Percentiles rank a stretch among this genome's conserved stretches.
Conservation (phyloP, 2,888 invertebrate species). For the Meteorus colon region DNA sequence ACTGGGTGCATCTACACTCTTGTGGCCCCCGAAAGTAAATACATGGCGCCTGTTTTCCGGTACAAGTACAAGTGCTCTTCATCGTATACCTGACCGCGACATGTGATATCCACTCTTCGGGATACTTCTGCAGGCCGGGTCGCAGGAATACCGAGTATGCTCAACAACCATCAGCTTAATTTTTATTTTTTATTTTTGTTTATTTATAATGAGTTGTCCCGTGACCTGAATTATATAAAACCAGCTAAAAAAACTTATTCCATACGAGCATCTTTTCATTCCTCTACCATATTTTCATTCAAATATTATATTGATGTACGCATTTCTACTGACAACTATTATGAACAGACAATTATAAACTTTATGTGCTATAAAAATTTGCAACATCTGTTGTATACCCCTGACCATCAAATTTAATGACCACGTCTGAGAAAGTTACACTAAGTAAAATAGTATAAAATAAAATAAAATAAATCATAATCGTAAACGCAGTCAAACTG, state of each 20-base stretch:
- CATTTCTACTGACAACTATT: not conserved
- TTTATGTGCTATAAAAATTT: not conserved
- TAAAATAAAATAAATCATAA: slow-evolving; percentile 19
- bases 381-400: not conserved
- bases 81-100: slow-evolving; percentile 37
- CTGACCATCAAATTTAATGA: not conserved
- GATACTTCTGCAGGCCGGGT: slow-evolving; percentile 5
- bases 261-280: not conserved
- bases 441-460: not conserved
- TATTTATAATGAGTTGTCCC: not conserved
- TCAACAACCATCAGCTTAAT: not conserved
- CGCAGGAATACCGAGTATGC: not conserved
- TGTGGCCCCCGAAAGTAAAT: slow-evolving; percentile 32
- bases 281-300: not conserved
- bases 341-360: not conserved
- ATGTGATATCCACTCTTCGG: slow-evolving; percentile 33
- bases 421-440: not conserved
- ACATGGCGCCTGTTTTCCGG: slow-evolving; percentile 31
- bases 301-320: not conserved
- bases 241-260: not conserved
- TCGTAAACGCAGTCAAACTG: slow-evolving; percentile 26
- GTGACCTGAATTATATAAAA: not conserved
- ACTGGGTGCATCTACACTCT: slow-evolving; percentile 5
- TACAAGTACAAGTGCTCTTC: slow-evolving; percentile 30
- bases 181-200: not conserved